Evolutionary conservation across 2,113 vertebrate genomes (phyloP).

Genomic region (Dissostichus mawsoni): DNA sequence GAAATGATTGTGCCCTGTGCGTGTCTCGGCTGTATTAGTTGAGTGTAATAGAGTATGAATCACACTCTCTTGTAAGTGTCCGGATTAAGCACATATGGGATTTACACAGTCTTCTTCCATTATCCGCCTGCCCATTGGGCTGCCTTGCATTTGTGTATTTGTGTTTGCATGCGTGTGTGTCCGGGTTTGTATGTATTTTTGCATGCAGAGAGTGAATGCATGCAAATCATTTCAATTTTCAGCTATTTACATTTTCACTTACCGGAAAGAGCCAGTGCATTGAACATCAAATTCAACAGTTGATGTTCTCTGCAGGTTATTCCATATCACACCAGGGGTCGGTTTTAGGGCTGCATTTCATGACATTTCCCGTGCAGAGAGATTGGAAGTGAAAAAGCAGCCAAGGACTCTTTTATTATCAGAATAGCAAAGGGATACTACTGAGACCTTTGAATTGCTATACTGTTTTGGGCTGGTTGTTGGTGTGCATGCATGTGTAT

Average conservation of each 20-base stretch:
- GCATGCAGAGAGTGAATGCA: conserved; percentile 28
- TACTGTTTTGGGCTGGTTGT: conserved; percentile 33
- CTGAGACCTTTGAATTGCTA: conserved; percentile 47
- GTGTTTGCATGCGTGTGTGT: conserved; percentile 3
- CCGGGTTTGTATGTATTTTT: conserved; percentile 29
- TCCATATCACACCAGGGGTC: conserved; percentile 70
- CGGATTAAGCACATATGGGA: conserved; percentile 81
- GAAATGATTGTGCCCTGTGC: conserved; percentile 62
- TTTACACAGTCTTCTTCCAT: conserved; percentile 75
- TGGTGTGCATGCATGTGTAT: not conserved
- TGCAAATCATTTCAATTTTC: conserved; percentile 49
- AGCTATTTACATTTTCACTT: conserved; percentile 43
- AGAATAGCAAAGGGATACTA: conserved; percentile 59
- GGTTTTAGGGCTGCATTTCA: conserved; percentile 63
- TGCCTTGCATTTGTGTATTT: conserved; percentile 20
- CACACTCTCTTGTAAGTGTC: conserved; percentile 81
- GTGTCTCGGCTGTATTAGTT: conserved; percentile 73
- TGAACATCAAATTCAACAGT: conserved; percentile 64
- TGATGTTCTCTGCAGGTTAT: conserved; percentile 73
- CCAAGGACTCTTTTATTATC: conserved; percentile 70
- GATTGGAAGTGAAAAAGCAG: conserved; percentile 72
- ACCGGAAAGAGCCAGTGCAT: conserved; percentile 32
- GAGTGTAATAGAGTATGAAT: conserved; percentile 82
- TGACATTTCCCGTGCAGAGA: conserved; percentile 67
- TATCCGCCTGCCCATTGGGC: conserved; percentile 61